A percentile compares a stretch with the other conserved stretches of the same genome.
phyloP scores from a whole-genome alignment of 2,797 vertebrate species.

The Hemibagrus guttatus region DNA sequence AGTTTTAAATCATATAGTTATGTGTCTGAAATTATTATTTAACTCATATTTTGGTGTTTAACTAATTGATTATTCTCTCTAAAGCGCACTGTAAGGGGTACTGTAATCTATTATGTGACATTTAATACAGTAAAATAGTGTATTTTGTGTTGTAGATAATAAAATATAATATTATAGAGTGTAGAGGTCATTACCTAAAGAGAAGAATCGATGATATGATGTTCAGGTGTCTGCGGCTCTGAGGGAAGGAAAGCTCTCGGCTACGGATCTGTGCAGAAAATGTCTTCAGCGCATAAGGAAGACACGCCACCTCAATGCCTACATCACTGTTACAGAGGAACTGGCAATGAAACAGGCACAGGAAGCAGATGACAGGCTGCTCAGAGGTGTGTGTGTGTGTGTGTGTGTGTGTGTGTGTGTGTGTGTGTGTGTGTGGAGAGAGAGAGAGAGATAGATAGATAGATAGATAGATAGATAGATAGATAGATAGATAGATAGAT shows the following conservation, averaged over 20 bases:
- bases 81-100: not conserved
- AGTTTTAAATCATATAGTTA: not conserved
- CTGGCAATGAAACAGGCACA: conserved; percentile 85
- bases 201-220: not conserved
- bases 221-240: conserved; percentile 83
- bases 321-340: conserved; percentile 86
- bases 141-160: not conserved
- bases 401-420: conserved; percentile 62
- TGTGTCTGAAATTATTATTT: not conserved
- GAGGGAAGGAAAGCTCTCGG: conserved; percentile 79
- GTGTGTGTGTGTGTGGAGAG: conserved; percentile 63
- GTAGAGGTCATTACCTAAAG: not conserved
- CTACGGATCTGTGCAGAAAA: conserved; percentile 86
- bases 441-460: not conserved
- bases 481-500: not conserved
- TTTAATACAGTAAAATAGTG: not conserved
- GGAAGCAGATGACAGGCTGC: conserved; percentile 81
- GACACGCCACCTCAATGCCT: conserved; percentile 87
- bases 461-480: not conserved
- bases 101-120: not conserved
- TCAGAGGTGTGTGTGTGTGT: conserved; percentile 71
- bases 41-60: not conserved
- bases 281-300: conserved; percentile 85
- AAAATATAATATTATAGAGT: too few relatives aligned
- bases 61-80: not conserved